Base-by-base conservation (phyloP, 2,113 vertebrate species). In the Rhineura floridana region DNA sequence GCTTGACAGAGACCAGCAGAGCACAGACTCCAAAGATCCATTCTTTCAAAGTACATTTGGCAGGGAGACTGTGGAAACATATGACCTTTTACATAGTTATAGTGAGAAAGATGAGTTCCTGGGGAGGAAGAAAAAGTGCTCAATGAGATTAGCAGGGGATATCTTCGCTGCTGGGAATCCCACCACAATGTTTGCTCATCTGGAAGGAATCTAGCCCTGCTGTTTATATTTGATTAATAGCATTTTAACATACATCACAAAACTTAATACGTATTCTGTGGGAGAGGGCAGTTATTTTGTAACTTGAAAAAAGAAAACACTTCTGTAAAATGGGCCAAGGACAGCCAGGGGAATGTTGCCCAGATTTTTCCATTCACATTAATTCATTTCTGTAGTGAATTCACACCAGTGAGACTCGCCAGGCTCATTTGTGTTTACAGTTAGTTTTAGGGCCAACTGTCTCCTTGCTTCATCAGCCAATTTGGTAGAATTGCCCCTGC, bases 141-240 rank as follows among this genome's bases (percentile, higher is more conserved):
- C 86, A 88, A 42, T 86, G 36, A 93, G 92, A 93, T 83, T 91
- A 94, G 88, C 88, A 91, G 65, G 78, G 52, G 78, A 92, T 39
- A 72, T 4, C 0, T 0, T 75, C 73, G 91, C n/a, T 63, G 80
- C 67, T 88, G 89, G 92, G 89, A 95, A 95, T 85, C 42, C 87
- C 86, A 90, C 84, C 69, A 62, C 88, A 78, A 15, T 88, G 59
- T 91, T 94, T 94, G 28, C 75, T 95, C 90, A 94, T 92, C 88
- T 91, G 93, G 90, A 95, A 95, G 93, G 94, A 94, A 94, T 93
- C 77, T 94, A 90, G 67, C 33, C 85, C 89, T 77, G 4, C 81
- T 28, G 11, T 83, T 87, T 92, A 42, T 91, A 3, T 92, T 82
- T 92, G 2, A 90, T 65, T 89, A 85, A 90, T 76, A 84, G 2